Percentiles rank a stretch among this genome's conserved stretches.
Conservation (phyloP, 2,113 vertebrate species). For the Ovis aries region ARS-UI_Ramb_v3.0 NC_056072.1:40665001-40665500, state of each 20-base stretch:
- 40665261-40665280: neutral
- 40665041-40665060: neutral
- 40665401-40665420: neutral
- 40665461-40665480: neutral
- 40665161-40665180: neutral
- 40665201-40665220: neutral
- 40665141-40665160: neutral
- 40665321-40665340: neutral
- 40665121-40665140: neutral
- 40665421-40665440: neutral
- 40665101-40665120: neutral
- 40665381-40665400: neutral
- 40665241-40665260: neutral
- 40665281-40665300: neutral
- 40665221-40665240: neutral
- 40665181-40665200: neutral
- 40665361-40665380: neutral
- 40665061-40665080: neutral
- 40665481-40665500: neutral
- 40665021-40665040: neutral
- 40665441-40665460: neutral
- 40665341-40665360: neutral
- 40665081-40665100: neutral
- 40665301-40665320: neutral
- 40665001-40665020: constrained; percentile 42